phyloP scores from a whole-genome alignment of 2,888 invertebrate genomes.

The Phengaris alcon region DNA sequence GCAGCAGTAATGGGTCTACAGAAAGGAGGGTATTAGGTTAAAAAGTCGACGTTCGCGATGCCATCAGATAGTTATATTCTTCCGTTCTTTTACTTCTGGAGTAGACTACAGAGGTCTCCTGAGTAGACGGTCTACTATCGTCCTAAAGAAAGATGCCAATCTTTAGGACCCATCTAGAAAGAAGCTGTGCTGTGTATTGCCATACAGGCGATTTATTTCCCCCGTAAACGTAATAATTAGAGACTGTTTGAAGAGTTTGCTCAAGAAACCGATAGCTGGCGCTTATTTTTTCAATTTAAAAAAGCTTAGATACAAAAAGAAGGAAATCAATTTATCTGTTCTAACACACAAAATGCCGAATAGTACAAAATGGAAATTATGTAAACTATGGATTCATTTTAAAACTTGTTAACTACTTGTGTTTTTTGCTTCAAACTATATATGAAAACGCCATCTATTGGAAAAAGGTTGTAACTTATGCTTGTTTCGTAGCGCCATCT shows the following conservation, averaged over 20 bases:
- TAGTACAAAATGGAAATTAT: slow-evolving; percentile 4
- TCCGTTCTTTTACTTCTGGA: slow-evolving; percentile 10
- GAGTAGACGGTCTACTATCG: neutral
- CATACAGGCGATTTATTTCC: neutral
- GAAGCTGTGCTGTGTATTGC: neutral
- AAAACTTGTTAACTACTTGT: neutral
- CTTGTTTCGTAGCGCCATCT: neutral
- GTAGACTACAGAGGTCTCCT: neutral
- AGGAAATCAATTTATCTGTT: neutral
- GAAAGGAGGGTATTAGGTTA: slow-evolving; percentile 63
- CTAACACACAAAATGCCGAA: neutral
- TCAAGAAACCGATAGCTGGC: neutral
- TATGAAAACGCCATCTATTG: neutral
- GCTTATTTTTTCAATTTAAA: neutral
- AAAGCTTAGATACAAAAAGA: neutral
- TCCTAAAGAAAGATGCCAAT: neutral
- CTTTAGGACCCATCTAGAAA: neutral
- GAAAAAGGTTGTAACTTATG: neutral
- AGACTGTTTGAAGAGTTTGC: neutral
- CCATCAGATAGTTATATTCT: slow-evolving; percentile 57
- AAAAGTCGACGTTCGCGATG: slow-evolving; percentile 61
- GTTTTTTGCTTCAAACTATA: neutral
- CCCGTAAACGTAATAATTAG: neutral
- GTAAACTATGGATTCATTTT: neutral
- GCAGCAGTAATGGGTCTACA: slow-evolving; percentile 89